Evolutionary conservation across 2,888 invertebrate species (phyloP), one percentile per base, ranked within the genome.

Genomic region (Lasioglossum calceatum): DNA sequence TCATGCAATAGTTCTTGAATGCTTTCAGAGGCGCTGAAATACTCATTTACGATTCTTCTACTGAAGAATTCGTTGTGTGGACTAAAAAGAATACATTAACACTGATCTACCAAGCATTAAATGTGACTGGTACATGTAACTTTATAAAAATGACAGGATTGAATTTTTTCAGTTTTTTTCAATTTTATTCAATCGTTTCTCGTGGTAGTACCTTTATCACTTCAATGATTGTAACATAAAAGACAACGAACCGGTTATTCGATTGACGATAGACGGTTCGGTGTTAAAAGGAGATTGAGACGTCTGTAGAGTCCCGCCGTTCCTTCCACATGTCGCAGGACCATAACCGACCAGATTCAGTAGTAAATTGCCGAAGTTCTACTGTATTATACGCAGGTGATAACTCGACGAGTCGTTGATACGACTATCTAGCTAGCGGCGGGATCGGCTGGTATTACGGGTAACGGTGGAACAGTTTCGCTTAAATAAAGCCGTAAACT

Each of bases 401-500:
- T 61, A 84, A 78, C 32, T 83, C 32, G 47, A 42, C n/a, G 78
- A 47, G 70, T n/a, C 54, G 36, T 74, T 39, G 39, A 23, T 54
- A 54, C 76, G 14, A 23, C 36, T 70, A 58, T 70, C 82, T 73
- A 67, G 44, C 36, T 44, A 14, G n/a, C 58, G 4, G 67, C 50
- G 12, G 50, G 23, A 23, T 47, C 36, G 10, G 16, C 61, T 36
- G 79, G 50, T 73, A 72, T 58, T 71, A 50, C 71, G 14, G 70
- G 58, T 39, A 39, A 70, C n/a, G 71, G 42, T 64, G 27, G 77
- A 81, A 77, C 77, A 64, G 73, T 78, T 75, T 47, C 39, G 78
- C 72, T 87, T 82, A 91, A 91, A 91, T 91, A 88, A 90, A 87
- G 88, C 77, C 82, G 82, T 89, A 89, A 87, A 90, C 86, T 91